Evolutionary conservation across 1,140 invertebrate species (phyloP), one percentile per base, ranked within the genome.

Genomic region (Eueides isabella): DNA sequence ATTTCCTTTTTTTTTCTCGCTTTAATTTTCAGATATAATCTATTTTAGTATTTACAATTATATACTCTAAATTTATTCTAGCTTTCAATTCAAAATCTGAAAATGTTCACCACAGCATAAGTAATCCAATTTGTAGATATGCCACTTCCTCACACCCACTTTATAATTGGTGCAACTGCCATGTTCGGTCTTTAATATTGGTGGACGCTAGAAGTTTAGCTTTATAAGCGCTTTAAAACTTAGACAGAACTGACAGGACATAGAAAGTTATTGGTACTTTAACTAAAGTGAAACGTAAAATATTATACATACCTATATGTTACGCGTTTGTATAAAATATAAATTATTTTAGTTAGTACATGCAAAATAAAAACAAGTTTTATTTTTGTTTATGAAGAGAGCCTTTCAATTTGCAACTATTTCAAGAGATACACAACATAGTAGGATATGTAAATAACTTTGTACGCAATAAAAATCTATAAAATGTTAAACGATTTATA

Each of bases 91-190:
- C 48, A 55, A 55, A 55, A 23, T 55, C 26, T 12, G 11, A 55
- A 55, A 55, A 23, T 55, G 48, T 55, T 23, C 48, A 55, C 19
- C 23, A 23, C 48, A 26, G 48, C 48, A 14, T 26, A 23, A 23
- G 48, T 14, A 26, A 55, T 55, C 11, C 19, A 55, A 55, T 55
- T 55, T 55, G 48, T 23, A 12, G 48, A 55, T 55, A 55, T 55
- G 23, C 23, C 23, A 35, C 23, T 65, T 65, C 19, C 35, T 35
- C 31, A 33, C 35, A 35, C 63, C 30, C n/a, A 4, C 23, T 65
- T 64, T 35, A 65, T 65, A 33, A 65, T 35, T 23, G 30, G n/a
- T 65, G 2, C 63, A 11, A 65, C 19, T 30, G 30, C 23, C 12
- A 31, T 65, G 23, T 31, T 65, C 19, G 31, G 16, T 64, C 31